Conservation (phyloP, 2,888 invertebrate genomes). For the Epiblema foenella region DNA sequence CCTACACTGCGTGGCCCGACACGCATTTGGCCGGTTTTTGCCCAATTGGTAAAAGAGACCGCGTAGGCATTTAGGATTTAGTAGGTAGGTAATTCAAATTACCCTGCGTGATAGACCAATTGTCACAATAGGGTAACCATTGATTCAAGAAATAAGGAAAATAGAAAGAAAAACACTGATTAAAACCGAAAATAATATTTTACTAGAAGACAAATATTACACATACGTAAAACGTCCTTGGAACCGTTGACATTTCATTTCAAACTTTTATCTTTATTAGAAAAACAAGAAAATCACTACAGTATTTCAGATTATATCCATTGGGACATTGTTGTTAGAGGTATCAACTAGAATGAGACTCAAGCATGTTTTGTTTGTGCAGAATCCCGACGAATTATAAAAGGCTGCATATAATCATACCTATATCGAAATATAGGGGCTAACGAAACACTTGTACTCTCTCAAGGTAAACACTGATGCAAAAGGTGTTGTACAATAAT, state of each 20-base stretch:
- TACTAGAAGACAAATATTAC: constrained; percentile 82
- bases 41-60: too few relatives aligned
- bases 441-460: constrained; percentile 42
- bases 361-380: constrained; percentile 57
- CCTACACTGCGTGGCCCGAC: too few relatives aligned
- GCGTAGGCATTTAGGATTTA: too few relatives aligned
- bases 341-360: constrained; percentile 47
- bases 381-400: constrained; percentile 45
- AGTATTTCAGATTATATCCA: constrained; percentile 64
- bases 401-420: constrained; percentile 15
- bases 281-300: constrained; percentile 69
- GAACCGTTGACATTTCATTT: constrained; percentile 67
- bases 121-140: too few relatives aligned
- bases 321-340: constrained; percentile 59
- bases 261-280: constrained; percentile 63
- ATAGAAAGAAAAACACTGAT: constrained; percentile 57
- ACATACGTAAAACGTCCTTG: constrained; percentile 66
- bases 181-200: constrained; percentile 83
- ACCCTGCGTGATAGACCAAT: too few relatives aligned
- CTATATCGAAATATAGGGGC: constrained; percentile 22
- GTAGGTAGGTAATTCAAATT: too few relatives aligned
- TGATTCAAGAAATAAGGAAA: background rate
- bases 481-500: constrained; percentile 28
- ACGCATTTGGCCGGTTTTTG: too few relatives aligned
- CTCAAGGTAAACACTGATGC: constrained; percentile 29